Evolutionary conservation across 2,797 vertebrate genomes (phyloP), one percentile per base, ranked within the genome.

Genomic region (Gambelia wislizenii): DNA sequence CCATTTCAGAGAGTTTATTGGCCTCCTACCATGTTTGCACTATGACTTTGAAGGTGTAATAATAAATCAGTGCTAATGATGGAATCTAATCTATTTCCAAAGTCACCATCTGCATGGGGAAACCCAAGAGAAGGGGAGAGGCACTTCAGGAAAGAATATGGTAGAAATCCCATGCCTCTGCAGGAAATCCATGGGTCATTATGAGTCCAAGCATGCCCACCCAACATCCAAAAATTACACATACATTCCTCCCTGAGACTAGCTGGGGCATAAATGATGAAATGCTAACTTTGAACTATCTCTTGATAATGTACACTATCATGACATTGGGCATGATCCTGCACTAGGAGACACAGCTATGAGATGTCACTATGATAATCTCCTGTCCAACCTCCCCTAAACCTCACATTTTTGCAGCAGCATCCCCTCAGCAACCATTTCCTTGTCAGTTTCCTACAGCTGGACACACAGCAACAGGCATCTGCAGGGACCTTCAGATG

Each of bases 61-160:
- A 52, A 75, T 85, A 70, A 80, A 56, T 87, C 77, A 56, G 27
- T 56, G 25, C 77, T 87, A 79, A 87, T 70, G 64, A 80, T 47
- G 42, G n/a, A n/a, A 56, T 70, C 33, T 61, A 33, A 76, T 86
- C 49, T 80, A 54, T 72, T 69, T 80, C 25, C 59, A 49, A 52
- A 86, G 59, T 52, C 61, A 70, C 18, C 10, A 36, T 54, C 47
- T 78, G n/a, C n/a, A 64, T 54, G 14, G 64, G 39, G 42, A 70
- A 87, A 20, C 2, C 9, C 25, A 27, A 4, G 22, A 27, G 6
- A 4, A 47, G 25, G 77, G 1, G 25, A 18, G 75, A 69, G 27
- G 30, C 74, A 25, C 22, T 20, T 4, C 25, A 39, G 69, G n/a
- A 44, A 13, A 75, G 7, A 74, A 16, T 3, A 47, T 14, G 6